phyloP scores from a whole-genome alignment of 2,113 vertebrate genomes.

The Nesospiza acunhae region DNA sequence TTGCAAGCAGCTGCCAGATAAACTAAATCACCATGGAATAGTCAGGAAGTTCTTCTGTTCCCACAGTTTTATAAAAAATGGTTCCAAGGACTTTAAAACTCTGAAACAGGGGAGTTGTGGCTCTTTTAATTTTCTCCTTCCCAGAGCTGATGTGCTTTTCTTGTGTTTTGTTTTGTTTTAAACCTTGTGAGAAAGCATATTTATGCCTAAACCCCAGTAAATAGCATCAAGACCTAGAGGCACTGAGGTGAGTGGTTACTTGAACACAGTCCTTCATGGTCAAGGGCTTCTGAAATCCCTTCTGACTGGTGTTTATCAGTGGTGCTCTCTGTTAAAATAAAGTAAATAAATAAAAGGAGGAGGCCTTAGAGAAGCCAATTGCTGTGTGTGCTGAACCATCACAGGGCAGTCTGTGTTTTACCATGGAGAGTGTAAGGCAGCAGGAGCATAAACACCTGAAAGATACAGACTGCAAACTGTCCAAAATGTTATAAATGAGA shows the following conservation, averaged over 20 bases:
- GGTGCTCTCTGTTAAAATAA: background rate
- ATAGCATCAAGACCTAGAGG: background rate
- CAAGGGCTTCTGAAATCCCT: background rate
- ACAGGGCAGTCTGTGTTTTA: background rate
- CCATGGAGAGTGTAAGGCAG: background rate
- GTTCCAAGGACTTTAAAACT: background rate
- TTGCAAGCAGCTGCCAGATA: background rate
- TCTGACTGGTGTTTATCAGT: background rate
- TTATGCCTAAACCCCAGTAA: background rate
- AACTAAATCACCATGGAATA: background rate
- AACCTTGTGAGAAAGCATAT: background rate
- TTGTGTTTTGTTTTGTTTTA: background rate
- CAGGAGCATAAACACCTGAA: background rate
- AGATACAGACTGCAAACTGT: background rate
- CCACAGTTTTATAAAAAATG: background rate
- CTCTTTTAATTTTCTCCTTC: background rate
- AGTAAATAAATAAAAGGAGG: background rate
- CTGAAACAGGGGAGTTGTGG: accelerated
- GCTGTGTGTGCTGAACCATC: background rate
- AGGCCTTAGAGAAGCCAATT: background rate
- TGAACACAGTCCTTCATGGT: background rate
- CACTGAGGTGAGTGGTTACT: background rate
- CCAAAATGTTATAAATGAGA: too few relatives aligned
- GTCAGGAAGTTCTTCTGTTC: background rate
- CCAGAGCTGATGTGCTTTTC: background rate